Evolutionary conservation across 2,888 invertebrate species (phyloP).

Genomic region (Pseudococcus viburni): DNA sequence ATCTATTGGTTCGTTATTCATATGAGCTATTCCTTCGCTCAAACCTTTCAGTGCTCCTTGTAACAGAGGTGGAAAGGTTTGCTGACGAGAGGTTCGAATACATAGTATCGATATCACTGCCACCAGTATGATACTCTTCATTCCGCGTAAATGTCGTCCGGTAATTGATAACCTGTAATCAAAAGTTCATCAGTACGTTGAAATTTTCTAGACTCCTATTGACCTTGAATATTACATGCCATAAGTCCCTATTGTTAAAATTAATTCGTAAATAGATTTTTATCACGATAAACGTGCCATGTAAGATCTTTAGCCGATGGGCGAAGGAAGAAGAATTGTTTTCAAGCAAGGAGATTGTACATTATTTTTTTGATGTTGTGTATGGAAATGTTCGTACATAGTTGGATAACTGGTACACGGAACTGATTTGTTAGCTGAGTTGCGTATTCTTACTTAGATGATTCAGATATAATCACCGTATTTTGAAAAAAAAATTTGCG

Average conservation of each 20-base stretch:
- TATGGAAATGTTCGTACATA: no score
- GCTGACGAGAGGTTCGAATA: background rate
- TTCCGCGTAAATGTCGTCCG: background rate
- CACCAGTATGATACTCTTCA: background rate
- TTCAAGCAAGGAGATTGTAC: no score
- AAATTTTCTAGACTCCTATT: background rate
- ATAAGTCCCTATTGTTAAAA: background rate
- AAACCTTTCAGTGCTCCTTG: slow-evolving; percentile 66
- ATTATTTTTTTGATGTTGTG: no score
- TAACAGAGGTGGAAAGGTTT: slow-evolving; percentile 68
- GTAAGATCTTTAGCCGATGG: background rate
- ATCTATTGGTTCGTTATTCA: slow-evolving; percentile 75
- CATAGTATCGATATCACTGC: slow-evolving; percentile 21
- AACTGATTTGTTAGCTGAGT: no score
- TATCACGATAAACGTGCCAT: background rate
- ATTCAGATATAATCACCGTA: no score
- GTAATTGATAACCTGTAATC: background rate
- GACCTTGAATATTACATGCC: background rate
- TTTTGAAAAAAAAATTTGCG: no score
- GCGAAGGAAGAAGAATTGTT: no score
- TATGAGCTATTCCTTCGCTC: slow-evolving; percentile 74
- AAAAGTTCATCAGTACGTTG: background rate
- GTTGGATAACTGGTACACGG: no score
- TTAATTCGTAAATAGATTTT: background rate
- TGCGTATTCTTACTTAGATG: no score